These are phyloP conservation scores for Arrhamphus sclerolepis DNA, from an alignment of 2,797 vertebrate genomes.

Conservation along the genomic window DNA sequence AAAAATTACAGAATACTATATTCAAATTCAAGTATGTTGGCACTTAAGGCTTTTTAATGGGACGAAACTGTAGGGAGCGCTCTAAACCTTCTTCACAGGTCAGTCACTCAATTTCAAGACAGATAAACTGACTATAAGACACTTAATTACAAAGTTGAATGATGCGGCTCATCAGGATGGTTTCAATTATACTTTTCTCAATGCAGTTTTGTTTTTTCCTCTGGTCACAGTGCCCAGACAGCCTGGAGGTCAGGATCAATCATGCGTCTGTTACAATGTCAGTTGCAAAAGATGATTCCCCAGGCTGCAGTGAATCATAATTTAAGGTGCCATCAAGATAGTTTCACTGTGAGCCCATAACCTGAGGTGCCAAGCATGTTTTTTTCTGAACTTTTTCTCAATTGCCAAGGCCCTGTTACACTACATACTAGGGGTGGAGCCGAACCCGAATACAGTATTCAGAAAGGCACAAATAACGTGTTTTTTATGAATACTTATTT, in stretches of 20 bases:
- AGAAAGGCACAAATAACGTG: no score
- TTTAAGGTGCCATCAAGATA: conserved; percentile 39
- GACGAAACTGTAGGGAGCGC: neutral
- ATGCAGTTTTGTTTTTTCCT: neutral
- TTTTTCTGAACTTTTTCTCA: no score
- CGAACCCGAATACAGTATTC: no score
- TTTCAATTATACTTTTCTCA: conserved; percentile 36
- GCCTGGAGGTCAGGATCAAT: conserved; percentile 54
- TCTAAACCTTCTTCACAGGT: neutral
- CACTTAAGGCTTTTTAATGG: neutral
- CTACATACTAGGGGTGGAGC: no score
- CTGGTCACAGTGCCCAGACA: conserved; percentile 23
- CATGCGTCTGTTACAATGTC: conserved; percentile 20
- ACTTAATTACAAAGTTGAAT: conserved; percentile 46
- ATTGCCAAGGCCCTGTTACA: no score
- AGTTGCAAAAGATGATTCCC: conserved; percentile 14
- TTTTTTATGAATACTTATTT: no score
- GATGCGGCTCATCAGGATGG: conserved; percentile 41
- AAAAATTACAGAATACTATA: no score
- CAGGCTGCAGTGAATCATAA: conserved; percentile 52
- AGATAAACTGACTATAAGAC: conserved; percentile 7
- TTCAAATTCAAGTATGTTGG: no score
- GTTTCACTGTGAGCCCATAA: conserved; percentile 19
- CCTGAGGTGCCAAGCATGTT: no score
- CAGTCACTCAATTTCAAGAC: neutral